phyloP scores from a whole-genome alignment of 2,113 vertebrate genomes.

The Ophthalmotilapia sp. region DNA sequence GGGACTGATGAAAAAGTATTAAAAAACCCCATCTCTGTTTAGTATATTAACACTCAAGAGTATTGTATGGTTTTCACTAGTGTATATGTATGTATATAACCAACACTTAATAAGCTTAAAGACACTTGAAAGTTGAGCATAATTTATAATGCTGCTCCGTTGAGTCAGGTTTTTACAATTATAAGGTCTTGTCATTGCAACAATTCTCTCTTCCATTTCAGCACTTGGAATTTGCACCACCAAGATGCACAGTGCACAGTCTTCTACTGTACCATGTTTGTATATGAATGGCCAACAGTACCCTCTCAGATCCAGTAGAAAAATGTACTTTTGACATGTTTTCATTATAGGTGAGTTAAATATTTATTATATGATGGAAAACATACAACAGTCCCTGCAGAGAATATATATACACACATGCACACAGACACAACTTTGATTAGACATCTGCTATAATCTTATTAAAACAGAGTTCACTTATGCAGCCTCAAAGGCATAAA shows the following conservation, averaged over 20 bases:
- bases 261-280: background rate
- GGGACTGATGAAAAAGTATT: background rate
- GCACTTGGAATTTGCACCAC: background rate
- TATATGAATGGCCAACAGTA: background rate
- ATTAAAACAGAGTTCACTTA: background rate
- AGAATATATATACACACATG: background rate
- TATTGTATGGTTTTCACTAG: background rate
- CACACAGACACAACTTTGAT: background rate
- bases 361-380: background rate
- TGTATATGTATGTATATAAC: background rate
- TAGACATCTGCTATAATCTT: background rate
- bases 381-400: background rate
- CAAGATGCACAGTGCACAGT: background rate
- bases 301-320: background rate
- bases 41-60: background rate
- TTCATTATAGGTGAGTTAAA: background rate
- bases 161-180: background rate
- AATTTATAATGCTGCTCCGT: background rate
- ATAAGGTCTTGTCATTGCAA: background rate
- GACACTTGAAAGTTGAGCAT: background rate
- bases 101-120: background rate
- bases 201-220: background rate
- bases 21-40: fast-evolving
- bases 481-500: background rate
- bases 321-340: background rate